Evolutionary conservation across 2,113 vertebrate genomes (phyloP), one percentile per base, ranked within the genome.

Genomic region (Plotosus lineatus): DNA sequence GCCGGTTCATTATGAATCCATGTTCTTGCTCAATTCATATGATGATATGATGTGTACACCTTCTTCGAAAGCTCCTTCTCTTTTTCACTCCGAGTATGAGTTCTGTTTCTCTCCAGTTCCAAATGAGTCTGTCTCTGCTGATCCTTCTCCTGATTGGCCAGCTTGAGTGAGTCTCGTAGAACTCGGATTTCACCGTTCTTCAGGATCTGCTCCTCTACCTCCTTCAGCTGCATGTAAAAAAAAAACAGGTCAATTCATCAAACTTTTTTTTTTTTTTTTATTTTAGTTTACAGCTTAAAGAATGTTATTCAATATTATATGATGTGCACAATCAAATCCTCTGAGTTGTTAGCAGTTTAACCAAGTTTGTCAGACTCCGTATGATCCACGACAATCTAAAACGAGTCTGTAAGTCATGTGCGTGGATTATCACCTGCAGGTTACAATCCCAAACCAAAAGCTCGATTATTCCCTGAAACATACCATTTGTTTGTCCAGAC

Each of bases 121-220:
- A 92, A 21, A 58, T 94, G 92, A 4, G 91, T 90, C 86, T 92
- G 94, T 60, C 88, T 96, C 89, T 96, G 95, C 53, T 95, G 89
- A 75, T 98, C 97, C 78, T 95, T 86, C 83, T 94, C 87, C 68
- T 79, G 87, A 80, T 96, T 94, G 89, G 93, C 93, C 76, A 93
- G 91, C 85, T 88, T 94, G 84, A 98, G 91, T 0, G 96, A 96
- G 87, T 97, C 98, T 33, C 98, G 94, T 75, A 99, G 87, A 53
- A 99, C 92, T 82, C 93, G 95, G 87, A 98, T 97, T 92, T 99
- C 98, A 44, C 98, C 98, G 60, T 94, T 98, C 92, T 96, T 98
- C 82, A 96, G 86, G 28, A 97, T 92, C 89, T 96, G 92, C 77
- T 97, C 94, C 86, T 97, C 94, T 81, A 96, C 94, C 89, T 94